These are phyloP conservation scores for Orientallactaga bullata DNA, from an alignment of 2,113 vertebrate species.

Conservation along the genomic window DNA sequence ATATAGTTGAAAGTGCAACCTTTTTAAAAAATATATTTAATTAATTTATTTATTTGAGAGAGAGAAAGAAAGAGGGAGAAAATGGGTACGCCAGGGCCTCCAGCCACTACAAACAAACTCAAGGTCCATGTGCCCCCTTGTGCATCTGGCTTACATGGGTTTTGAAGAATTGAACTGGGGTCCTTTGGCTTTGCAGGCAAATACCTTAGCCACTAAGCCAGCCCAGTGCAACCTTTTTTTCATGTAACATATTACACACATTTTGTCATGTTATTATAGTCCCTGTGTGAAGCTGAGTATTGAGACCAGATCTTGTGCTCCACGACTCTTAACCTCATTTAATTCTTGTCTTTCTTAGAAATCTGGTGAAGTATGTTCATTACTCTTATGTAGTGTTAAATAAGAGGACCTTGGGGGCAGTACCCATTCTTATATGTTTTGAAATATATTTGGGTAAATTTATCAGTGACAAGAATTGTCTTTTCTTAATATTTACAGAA, in stretches of 20 bases:
- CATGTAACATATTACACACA: background rate
- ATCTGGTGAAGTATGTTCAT: background rate
- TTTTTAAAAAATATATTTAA: no score
- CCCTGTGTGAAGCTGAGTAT: background rate
- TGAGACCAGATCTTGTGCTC: background rate
- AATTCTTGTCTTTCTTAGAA: background rate
- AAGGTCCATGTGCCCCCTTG: no score
- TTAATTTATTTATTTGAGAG: no score
- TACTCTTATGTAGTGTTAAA: background rate
- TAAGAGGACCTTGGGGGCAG: no score
- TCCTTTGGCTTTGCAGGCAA: no score
- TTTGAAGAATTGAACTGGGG: no score
- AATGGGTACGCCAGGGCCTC: no score
- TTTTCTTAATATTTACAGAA: background rate
- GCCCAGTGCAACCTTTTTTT: no score
- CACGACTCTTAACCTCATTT: background rate
- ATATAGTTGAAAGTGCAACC: slow-evolving; percentile 31
- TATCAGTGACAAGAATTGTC: background rate
- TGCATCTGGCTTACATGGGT: no score
- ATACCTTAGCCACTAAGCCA: no score
- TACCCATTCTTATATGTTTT: background rate
- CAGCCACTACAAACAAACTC: no score
- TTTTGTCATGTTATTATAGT: slow-evolving; percentile 17
- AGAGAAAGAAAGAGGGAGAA: no score
- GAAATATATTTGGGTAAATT: background rate